A percentile compares a stretch with the other conserved stretches of the same genome.
phyloP scores from a whole-genome alignment of 2,113 vertebrate genomes.

The human region DNA sequence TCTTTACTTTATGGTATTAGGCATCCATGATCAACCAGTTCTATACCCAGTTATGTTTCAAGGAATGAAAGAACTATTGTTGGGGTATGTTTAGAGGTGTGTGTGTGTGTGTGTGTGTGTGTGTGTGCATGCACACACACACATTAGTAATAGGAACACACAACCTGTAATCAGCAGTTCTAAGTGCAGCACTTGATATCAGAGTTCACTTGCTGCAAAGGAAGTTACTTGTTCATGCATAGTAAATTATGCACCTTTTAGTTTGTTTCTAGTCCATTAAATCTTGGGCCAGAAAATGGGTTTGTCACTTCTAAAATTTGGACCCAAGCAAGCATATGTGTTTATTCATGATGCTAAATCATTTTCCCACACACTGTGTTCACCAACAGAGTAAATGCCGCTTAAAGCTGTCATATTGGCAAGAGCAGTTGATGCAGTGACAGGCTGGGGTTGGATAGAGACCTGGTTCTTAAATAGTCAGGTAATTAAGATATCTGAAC shows the following conservation, averaged over 20 bases:
- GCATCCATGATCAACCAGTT: not conserved
- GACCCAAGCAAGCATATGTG: constrained; percentile 82
- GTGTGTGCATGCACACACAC: not conserved
- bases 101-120: not conserved
- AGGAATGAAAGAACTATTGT: constrained; percentile 30
- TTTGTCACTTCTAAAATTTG: constrained; percentile 83
- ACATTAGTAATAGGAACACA: not conserved
- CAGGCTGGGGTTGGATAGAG: constrained; percentile 61
- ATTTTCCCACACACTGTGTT: constrained; percentile 84
- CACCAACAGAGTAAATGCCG: constrained; percentile 83
- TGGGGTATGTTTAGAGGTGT: constrained; percentile 23
- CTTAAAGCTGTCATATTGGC: constrained; percentile 82
- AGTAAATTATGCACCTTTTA: constrained; percentile 77
- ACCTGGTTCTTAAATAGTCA: constrained; percentile 73
- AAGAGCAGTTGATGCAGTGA: constrained; percentile 74
- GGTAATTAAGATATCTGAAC: constrained; percentile 79
- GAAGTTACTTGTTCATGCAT: constrained; percentile 65
- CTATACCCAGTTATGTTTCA: not conserved
- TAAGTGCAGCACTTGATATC: constrained; percentile 55
- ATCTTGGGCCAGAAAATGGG: constrained; percentile 79
- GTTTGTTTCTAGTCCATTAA: constrained; percentile 83
- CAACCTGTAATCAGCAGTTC: constrained; percentile 66
- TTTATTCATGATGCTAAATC: constrained; percentile 84
- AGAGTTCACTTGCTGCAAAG: constrained; percentile 65
- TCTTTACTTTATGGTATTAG: constrained; percentile 71